Percentiles rank a stretch among this genome's conserved stretches.
Evolutionary conservation across 2,888 invertebrate genomes (phyloP).

Genomic region (Acronicta alni): DNA sequence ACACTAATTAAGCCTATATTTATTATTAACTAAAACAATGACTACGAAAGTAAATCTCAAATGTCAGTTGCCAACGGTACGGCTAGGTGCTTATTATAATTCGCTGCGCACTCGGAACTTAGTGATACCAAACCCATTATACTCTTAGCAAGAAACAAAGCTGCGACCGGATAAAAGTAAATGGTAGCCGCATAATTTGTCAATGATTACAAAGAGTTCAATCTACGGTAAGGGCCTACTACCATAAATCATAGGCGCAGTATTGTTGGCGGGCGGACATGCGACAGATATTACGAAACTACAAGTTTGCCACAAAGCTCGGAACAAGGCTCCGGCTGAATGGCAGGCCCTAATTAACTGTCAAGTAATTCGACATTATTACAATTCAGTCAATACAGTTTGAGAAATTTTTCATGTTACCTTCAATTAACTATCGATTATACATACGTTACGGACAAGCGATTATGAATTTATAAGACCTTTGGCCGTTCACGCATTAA

Average conservation of each 20-base stretch:
- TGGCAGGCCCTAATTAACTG: constrained; percentile 87
- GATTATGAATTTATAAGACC: constrained; percentile 27
- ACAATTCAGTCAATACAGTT: constrained; percentile 66
- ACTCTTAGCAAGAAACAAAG: constrained; percentile 63
- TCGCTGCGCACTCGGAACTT: constrained; percentile 48
- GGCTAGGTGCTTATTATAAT: constrained; percentile 53
- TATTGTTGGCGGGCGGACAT: constrained; percentile 74
- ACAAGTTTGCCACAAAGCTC: constrained; percentile 74
- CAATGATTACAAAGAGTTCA: constrained; percentile 82
- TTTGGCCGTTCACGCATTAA: constrained; percentile 33
- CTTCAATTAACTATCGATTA: constrained; percentile 51
- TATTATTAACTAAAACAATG: constrained; percentile 46
- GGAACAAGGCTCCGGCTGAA: constrained; percentile 73
- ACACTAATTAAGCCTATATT: constrained; percentile 45
- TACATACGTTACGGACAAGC: constrained; percentile 21
- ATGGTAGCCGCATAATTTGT: constrained; percentile 82
- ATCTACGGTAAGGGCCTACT: constrained; percentile 68
- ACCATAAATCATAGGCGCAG: constrained; percentile 81
- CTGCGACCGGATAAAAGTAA: constrained; percentile 72
- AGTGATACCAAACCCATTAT: constrained; percentile 60
- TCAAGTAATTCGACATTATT: constrained; percentile 83
- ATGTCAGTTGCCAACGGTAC: constrained; percentile 39
- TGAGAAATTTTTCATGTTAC: constrained; percentile 53
- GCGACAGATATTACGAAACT: constrained; percentile 81
- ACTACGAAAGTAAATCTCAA: constrained; percentile 52